Evolutionary conservation across 1,140 invertebrate genomes (phyloP).

Genomic region (Bombus pascuorum): DNA sequence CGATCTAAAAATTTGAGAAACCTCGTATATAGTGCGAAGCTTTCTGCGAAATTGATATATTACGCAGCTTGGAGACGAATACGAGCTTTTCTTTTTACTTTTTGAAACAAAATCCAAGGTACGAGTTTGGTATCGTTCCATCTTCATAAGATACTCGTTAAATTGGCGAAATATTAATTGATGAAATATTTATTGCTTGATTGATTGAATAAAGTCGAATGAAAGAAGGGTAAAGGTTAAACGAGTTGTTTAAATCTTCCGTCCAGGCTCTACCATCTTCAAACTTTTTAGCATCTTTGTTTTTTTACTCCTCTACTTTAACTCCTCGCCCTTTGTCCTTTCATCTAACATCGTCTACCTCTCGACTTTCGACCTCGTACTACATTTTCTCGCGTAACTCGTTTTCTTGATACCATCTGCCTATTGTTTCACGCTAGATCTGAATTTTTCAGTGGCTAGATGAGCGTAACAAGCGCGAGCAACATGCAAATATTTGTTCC

Average conservation of each 20-base stretch:
- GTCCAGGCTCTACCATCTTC: not conserved
- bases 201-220: not conserved
- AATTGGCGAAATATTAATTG: not conserved
- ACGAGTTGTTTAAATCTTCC: not conserved
- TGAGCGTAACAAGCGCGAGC: not conserved
- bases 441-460: not conserved
- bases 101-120: no score
- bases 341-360: slow-evolving; percentile 24
- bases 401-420: not conserved
- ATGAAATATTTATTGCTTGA: not conserved
- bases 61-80: no score
- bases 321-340: not conserved
- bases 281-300: slow-evolving; percentile 4
- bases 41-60: no score
- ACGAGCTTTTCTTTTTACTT: no score
- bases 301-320: not conserved
- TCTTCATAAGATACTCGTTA: not conserved
- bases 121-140: not conserved
- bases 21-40: no score
- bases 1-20: no score
- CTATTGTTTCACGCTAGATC: not conserved
- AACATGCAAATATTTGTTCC: not conserved
- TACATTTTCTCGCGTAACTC: slow-evolving; percentile 31
- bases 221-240: not conserved
- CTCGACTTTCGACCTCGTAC: slow-evolving; percentile 32